These are phyloP conservation scores for Drosophila ohnishii DNA, from an alignment of 1,140 invertebrate species.

Conservation along the genomic window DNA sequence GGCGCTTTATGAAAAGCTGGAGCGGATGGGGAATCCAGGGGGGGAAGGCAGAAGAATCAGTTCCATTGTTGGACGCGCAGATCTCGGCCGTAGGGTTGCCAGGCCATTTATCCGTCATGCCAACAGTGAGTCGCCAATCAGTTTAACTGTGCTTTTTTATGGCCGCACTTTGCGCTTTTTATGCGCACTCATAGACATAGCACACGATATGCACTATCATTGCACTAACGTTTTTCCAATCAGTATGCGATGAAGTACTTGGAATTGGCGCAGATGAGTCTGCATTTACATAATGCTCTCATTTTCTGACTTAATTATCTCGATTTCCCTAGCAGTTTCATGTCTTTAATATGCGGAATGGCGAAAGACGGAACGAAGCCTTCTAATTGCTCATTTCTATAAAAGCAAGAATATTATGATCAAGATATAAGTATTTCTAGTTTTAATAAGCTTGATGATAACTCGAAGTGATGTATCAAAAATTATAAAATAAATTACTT, in stretches of 20 bases:
- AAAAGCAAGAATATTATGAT: neutral
- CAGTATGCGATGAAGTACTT: constrained; percentile 31
- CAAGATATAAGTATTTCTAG: neutral
- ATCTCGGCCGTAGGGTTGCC: constrained; percentile 28
- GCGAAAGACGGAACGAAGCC: neutral
- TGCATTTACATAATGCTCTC: constrained; percentile 27
- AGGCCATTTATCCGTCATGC: constrained; percentile 18
- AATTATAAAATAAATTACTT: too few species aligned
- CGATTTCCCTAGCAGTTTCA: constrained; percentile 1
- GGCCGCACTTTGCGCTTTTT: constrained; percentile 35
- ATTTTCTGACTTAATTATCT: constrained; percentile 10
- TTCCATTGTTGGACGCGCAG: constrained; percentile 38
- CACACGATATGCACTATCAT: constrained; percentile 38
- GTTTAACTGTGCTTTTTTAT: constrained; percentile 51
- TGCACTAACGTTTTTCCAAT: constrained; percentile 47
- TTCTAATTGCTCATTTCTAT: neutral
- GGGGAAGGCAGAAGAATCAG: constrained; percentile 24
- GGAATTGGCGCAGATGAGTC: constrained; percentile 24
- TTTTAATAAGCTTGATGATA: neutral
- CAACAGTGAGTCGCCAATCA: constrained; percentile 38
- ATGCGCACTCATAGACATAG: constrained; percentile 13
- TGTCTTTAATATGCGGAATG: neutral
- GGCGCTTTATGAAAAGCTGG: constrained; percentile 58
- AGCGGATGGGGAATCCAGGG: constrained; percentile 11
- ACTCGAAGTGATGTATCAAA: too few species aligned